A percentile compares a stretch with the other conserved stretches of the same genome.
phyloP scores from a whole-genome alignment of 2,888 invertebrate genomes.

The Napeogenes sylphis region DNA sequence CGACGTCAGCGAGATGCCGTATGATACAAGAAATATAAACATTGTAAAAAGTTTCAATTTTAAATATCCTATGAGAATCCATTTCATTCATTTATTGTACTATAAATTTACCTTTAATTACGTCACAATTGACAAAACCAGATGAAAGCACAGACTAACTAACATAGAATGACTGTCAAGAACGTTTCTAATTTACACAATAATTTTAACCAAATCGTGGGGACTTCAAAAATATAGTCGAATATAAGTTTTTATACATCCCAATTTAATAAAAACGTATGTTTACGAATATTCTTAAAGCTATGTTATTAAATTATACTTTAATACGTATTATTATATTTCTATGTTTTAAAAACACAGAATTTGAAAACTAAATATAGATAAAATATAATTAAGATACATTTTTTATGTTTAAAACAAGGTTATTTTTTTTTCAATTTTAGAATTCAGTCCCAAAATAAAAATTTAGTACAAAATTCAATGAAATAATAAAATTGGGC shows the following conservation, averaged over 20 bases:
- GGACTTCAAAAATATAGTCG: conserved; percentile 10
- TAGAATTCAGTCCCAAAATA: neutral
- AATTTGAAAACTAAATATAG: too few species aligned
- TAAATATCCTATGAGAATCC: too few species aligned
- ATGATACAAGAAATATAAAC: conserved; percentile 11
- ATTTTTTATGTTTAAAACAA: too few species aligned
- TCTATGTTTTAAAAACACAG: too few species aligned
- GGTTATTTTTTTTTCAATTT: conserved; percentile 8
- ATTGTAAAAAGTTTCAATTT: neutral
- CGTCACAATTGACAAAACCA: conserved; percentile 47
- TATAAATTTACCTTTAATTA: conserved; percentile 7
- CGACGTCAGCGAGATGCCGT: conserved; percentile 27
- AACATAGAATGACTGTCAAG: conserved; percentile 37
- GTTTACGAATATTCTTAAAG: too few species aligned
- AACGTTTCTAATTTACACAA: conserved; percentile 42
- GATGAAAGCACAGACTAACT: conserved; percentile 44
- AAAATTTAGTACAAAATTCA: too few species aligned
- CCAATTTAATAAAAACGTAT: too few species aligned
- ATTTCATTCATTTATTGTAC: too few species aligned
- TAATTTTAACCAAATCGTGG: conserved; percentile 22
- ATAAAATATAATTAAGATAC: too few species aligned
- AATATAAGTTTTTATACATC: neutral
- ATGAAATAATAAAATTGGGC: too few species aligned
- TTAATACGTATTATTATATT: too few species aligned
- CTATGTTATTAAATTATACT: too few species aligned